These are phyloP conservation scores for Drosophila ficusphila DNA, from an alignment of 1,140 invertebrate genomes.

Conservation along the genomic window DNA sequence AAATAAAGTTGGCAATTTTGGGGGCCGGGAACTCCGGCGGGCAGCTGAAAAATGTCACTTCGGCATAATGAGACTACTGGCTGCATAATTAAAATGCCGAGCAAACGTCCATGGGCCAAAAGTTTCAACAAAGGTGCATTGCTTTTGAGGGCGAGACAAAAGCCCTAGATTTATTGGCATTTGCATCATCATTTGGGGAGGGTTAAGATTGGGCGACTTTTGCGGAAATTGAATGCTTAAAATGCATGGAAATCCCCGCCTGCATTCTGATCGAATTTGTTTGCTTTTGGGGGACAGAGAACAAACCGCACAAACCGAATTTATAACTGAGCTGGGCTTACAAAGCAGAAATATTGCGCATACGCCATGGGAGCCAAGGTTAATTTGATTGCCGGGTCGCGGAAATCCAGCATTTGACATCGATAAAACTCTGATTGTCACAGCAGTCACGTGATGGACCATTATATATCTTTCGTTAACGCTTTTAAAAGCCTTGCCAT, in stretches of 20 bases:
- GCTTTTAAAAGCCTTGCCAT: constrained; percentile 7
- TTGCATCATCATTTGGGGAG: constrained; percentile 25
- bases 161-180: constrained; percentile 64
- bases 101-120: constrained; percentile 8
- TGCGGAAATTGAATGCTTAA: constrained; percentile 33
- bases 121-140: constrained; percentile 61
- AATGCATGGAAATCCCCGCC: constrained; percentile 46
- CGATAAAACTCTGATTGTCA: constrained; percentile 33
- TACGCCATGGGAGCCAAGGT: constrained; percentile 37
- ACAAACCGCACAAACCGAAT: constrained; percentile 16
- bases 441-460: constrained; percentile 24
- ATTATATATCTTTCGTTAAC: constrained; percentile 12
- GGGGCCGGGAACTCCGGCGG: constrained; percentile 7
- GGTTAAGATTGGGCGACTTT: not conserved
- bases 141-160: constrained; percentile 40
- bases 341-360: constrained; percentile 44
- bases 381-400: constrained; percentile 40
- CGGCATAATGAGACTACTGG: constrained; percentile 58
- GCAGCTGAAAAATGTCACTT: constrained; percentile 64
- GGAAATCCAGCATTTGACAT: constrained; percentile 27
- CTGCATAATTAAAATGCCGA: constrained; percentile 61
- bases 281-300: not conserved
- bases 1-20: constrained; percentile 72
- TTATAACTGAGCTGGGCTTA: constrained; percentile 37
- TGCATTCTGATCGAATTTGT: constrained; percentile 12